These are phyloP conservation scores for Pseudochromis fuscus DNA, from an alignment of 2,797 vertebrate species.

Conservation along the genomic window DNA sequence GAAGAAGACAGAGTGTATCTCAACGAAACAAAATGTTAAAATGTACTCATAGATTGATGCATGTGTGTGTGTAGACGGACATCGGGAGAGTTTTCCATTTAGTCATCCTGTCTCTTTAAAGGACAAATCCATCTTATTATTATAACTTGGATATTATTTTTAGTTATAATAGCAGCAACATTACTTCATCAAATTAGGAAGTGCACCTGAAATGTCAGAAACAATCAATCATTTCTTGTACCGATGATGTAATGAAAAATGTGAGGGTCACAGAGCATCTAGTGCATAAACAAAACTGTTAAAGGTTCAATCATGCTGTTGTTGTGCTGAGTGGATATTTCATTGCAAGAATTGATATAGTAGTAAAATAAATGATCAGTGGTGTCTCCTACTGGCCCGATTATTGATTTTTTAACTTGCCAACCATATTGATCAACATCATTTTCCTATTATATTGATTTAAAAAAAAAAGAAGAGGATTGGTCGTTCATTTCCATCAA, in stretches of 20 bases:
- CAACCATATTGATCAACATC: background rate
- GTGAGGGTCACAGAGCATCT: no score
- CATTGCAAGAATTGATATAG: background rate
- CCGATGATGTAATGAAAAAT: no score
- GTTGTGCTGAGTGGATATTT: background rate
- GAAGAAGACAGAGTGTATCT: background rate
- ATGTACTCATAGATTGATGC: background rate
- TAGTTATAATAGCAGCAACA: background rate
- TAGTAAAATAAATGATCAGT: background rate
- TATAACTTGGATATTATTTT: background rate
- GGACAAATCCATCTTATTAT: background rate
- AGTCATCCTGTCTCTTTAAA: background rate
- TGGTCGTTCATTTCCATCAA: no score
- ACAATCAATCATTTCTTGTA: no score
- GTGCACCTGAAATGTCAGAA: no score
- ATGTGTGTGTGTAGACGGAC: no score
- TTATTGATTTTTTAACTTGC: background rate
- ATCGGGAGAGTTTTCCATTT: background rate
- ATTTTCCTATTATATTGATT: no score
- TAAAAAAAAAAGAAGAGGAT: no score
- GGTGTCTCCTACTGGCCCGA: background rate
- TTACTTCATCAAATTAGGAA: background rate
- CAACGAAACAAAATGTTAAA: conserved; percentile 16
- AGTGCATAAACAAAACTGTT: no score
- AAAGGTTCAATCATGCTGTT: background rate